Evolutionary conservation across 2,888 invertebrate genomes (phyloP).

Genomic region (Beris chalybata): DNA sequence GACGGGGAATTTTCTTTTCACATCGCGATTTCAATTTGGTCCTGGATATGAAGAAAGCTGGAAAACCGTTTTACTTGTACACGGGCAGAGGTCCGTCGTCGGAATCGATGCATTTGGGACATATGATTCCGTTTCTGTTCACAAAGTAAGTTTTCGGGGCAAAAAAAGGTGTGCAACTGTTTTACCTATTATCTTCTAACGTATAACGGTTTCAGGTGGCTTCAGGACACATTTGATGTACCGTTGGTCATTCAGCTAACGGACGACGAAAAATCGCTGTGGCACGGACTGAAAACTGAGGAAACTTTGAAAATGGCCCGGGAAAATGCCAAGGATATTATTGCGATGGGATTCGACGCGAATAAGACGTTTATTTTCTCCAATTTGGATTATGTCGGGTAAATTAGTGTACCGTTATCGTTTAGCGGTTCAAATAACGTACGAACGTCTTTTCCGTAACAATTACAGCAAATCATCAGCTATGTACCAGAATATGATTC

Average conservation of each 20-base stretch:
- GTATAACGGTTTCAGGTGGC: slow-evolving; percentile 69
- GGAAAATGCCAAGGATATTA: slow-evolving; percentile 97
- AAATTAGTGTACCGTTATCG: slow-evolving; percentile 46
- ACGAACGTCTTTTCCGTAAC: background rate
- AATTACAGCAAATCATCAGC: slow-evolving; percentile 76
- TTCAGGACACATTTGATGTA: slow-evolving; percentile 95
- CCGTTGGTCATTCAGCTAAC: slow-evolving; percentile 96
- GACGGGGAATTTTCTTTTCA: slow-evolving; percentile 95
- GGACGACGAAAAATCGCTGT: slow-evolving; percentile 97
- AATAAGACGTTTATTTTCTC: slow-evolving; percentile 97
- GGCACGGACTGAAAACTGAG: slow-evolving; percentile 91
- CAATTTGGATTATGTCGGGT: slow-evolving; percentile 93
- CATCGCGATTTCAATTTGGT: slow-evolving; percentile 92
- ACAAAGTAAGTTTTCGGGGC: slow-evolving; percentile 73
- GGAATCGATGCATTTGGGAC: slow-evolving; percentile 93
- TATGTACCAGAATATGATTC: slow-evolving; percentile 90
- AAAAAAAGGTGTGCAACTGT: background rate
- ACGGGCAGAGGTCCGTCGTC: slow-evolving; percentile 98
- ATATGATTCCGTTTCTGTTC: slow-evolving; percentile 95
- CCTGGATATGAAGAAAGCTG: slow-evolving; percentile 80
- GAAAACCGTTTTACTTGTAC: slow-evolving; percentile 94
- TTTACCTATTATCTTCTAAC: background rate
- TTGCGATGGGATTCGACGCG: slow-evolving; percentile 92
- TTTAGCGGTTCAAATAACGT: background rate
- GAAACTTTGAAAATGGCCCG: slow-evolving; percentile 81